These are phyloP conservation scores for Drosophila paramelanica DNA, from an alignment of 2,888 invertebrate genomes.

Conservation along the genomic window DNA sequence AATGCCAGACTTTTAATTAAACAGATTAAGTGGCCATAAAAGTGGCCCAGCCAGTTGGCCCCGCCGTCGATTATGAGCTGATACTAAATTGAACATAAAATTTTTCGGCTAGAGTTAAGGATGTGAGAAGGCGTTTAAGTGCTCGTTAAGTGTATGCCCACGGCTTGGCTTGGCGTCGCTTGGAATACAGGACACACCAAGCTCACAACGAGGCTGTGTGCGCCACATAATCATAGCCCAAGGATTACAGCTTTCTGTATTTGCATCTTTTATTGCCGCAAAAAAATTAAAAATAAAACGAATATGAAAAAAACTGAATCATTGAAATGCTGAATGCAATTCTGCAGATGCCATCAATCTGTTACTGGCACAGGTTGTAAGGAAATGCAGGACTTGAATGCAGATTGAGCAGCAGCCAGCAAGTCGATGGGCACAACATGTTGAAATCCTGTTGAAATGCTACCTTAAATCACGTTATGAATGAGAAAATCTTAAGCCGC, in stretches of 20 bases:
- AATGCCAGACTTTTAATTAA: slow-evolving; percentile 69
- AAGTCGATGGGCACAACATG: slow-evolving; percentile 31
- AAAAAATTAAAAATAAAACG: not conserved
- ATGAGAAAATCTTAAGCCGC: slow-evolving; percentile 71
- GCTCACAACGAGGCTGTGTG: slow-evolving; percentile 14
- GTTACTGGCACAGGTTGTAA: slow-evolving; percentile 57
- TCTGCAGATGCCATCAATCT: slow-evolving; percentile 61
- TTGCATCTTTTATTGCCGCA: slow-evolving; percentile 43
- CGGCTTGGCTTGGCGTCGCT: slow-evolving; percentile 4
- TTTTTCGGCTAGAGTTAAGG: slow-evolving; percentile 13
- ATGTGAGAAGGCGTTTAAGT: slow-evolving; percentile 56
- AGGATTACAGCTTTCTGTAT: slow-evolving; percentile 24
- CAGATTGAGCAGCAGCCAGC: slow-evolving; percentile 60
- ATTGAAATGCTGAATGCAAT: slow-evolving; percentile 73
- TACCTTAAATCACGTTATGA: slow-evolving; percentile 69
- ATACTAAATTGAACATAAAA: slow-evolving; percentile 66
- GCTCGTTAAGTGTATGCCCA: slow-evolving; percentile 61
- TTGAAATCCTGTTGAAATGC: slow-evolving; percentile 32
- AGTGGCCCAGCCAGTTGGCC: slow-evolving; percentile 8
- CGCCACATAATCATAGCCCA: slow-evolving; percentile 31
- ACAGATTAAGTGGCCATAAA: slow-evolving; percentile 67
- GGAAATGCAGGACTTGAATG: slow-evolving; percentile 38
- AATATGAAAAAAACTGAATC: slow-evolving; percentile 54
- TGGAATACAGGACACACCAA: slow-evolving; percentile 23
- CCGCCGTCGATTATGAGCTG: slow-evolving; percentile 57